Percentiles rank a stretch among this genome's conserved stretches.
phyloP scores from a whole-genome alignment of 2,113 vertebrate species.

The Cebidichthys violaceus region DNA sequence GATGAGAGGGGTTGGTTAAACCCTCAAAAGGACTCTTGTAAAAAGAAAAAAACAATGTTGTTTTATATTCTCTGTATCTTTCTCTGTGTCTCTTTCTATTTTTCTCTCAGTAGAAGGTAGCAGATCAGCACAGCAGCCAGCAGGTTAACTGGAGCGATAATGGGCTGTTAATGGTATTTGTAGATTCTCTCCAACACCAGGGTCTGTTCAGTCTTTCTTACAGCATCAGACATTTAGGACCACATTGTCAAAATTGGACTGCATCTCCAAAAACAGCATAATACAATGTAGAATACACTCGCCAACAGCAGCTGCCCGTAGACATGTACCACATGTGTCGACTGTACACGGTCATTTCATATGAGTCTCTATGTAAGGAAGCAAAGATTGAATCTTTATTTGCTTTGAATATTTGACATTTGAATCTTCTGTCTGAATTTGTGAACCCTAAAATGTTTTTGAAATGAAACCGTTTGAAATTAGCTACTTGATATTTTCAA shows the following conservation, averaged over 20 bases:
- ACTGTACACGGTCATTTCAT: neutral
- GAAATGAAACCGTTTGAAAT: neutral
- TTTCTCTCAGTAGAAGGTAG: constrained; percentile 68
- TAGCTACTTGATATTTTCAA: neutral
- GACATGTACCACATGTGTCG: neutral
- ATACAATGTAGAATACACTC: neutral
- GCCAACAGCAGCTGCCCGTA: too few relatives aligned
- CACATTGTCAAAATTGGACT: neutral
- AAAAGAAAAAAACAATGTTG: constrained; percentile 55
- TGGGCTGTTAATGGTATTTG: constrained; percentile 5
- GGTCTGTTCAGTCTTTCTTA: constrained; percentile 5
- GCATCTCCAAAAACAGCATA: neutral
- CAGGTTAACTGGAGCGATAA: neutral
- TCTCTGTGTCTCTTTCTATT: constrained; percentile 56
- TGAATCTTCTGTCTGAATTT: neutral
- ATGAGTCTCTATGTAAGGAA: neutral
- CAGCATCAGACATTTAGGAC: neutral
- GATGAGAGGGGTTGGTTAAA: constrained; percentile 18
- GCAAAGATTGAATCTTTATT: neutral
- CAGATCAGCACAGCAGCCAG: constrained; percentile 58
- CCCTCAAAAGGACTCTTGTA: constrained; percentile 68
- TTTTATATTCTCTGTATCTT: constrained; percentile 71
- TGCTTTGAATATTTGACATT: neutral
- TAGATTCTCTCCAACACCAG: constrained; percentile 26
- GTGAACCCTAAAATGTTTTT: neutral